A percentile compares a stretch with the other conserved stretches of the same genome.
These are phyloP conservation scores for Orbicella faveolata DNA, from an alignment of 64 coral and sea anemone genomes.

Conservation along the genomic window DNA sequence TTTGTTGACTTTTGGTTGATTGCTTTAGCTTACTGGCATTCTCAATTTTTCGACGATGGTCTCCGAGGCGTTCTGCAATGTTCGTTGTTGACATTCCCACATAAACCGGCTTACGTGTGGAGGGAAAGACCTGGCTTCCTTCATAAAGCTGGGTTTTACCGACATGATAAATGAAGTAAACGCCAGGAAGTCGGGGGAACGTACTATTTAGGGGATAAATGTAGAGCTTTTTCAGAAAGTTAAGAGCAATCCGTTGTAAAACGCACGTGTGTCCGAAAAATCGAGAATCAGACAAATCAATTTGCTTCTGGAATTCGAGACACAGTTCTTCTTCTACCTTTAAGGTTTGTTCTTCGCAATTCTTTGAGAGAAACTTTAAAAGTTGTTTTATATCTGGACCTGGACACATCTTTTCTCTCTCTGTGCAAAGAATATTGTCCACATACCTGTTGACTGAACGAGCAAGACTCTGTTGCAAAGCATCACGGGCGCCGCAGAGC, in stretches of 20 bases:
- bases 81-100: neutral
- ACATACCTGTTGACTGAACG: neutral
- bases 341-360: neutral
- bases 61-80: neutral
- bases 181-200: neutral
- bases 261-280: neutral
- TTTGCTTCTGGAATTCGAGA: neutral
- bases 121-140: neutral
- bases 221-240: neutral
- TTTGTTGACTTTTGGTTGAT: too few relatives aligned
- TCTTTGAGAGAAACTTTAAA: too few relatives aligned
- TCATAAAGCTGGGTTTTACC: neutral
- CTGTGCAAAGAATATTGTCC: neutral
- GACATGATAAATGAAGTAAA: neutral
- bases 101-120: neutral
- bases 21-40: neutral
- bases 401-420: neutral
- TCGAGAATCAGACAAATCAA: neutral
- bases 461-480: too few relatives aligned
- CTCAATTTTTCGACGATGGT: neutral
- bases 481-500: too few relatives aligned
- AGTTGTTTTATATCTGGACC: too few relatives aligned
- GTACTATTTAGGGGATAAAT: neutral
- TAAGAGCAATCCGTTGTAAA: neutral
- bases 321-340: neutral